These are phyloP conservation scores for Martes flavigula DNA, from an alignment of 2,797 vertebrate species.

Conservation along the genomic window DNA sequence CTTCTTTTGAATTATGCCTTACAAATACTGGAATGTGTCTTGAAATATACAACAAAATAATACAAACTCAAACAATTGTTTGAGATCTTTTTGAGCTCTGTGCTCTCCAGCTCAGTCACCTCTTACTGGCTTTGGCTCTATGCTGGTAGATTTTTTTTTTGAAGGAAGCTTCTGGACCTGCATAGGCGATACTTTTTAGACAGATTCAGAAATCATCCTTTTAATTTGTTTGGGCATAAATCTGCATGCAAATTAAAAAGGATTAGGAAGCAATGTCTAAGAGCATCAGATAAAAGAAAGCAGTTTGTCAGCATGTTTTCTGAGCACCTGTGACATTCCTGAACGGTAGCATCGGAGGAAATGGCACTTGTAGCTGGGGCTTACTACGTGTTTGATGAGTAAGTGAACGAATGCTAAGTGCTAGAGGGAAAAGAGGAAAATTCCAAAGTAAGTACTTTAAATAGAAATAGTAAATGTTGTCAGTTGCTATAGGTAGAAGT, in stretches of 20 bases:
- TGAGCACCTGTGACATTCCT: background rate
- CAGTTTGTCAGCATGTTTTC: background rate
- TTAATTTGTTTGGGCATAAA: background rate
- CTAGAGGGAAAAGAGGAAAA: background rate
- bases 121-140: background rate
- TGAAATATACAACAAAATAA: constrained; percentile 19
- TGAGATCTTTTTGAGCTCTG: background rate
- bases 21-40: background rate
- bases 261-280: background rate
- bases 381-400: background rate
- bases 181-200: background rate
- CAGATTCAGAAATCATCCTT: background rate
- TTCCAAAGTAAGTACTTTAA: background rate
- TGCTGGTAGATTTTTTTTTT: background rate
- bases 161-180: background rate
- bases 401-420: background rate
- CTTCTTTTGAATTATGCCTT: background rate
- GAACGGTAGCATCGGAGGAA: background rate
- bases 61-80: background rate
- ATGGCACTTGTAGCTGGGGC: background rate
- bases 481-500: background rate
- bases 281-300: background rate
- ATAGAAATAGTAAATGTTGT: background rate
- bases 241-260: background rate
- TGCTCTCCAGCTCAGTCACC: background rate